Percentiles rank a stretch among this genome's conserved stretches.
phyloP scores from a whole-genome alignment of 2,888 invertebrate species.

The Nymphalis c-album region DNA sequence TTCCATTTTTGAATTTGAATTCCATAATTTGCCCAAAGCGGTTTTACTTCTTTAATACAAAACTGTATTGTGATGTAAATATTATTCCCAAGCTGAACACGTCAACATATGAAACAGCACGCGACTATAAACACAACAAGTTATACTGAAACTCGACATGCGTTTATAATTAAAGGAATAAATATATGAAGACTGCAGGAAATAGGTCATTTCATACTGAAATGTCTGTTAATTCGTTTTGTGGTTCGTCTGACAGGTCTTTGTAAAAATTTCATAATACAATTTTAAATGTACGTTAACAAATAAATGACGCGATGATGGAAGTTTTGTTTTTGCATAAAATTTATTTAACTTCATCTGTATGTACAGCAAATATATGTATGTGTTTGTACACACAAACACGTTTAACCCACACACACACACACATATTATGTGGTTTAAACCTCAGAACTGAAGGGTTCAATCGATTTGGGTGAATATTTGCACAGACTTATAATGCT shows the following conservation, averaged over 20 bases:
- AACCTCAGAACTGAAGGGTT: no score
- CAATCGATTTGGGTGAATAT: no score
- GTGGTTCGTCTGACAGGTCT: neutral
- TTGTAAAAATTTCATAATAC: neutral
- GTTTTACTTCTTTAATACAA: neutral
- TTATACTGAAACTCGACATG: constrained; percentile 17
- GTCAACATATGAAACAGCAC: neutral
- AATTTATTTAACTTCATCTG: no score
- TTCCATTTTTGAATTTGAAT: no score
- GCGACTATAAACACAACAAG: constrained; percentile 11
- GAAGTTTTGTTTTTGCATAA: neutral
- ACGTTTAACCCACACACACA: no score
- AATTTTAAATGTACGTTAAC: neutral
- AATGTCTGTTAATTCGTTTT: neutral
- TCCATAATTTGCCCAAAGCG: neutral
- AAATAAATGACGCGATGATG: no score
- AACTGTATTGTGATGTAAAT: constrained; percentile 5
- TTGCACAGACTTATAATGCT: no score
- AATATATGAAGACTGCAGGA: constrained; percentile 1
- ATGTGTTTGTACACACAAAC: no score
- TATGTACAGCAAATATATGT: no score
- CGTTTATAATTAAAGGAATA: constrained; percentile 19
- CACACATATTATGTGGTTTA: no score
- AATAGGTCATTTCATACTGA: constrained; percentile 9
- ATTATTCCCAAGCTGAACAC: neutral